A percentile compares a stretch with the other conserved stretches of the same genome.
These are phyloP conservation scores for Jordanella pulchra DNA, from an alignment of 2,797 vertebrate species.

Conservation along the genomic window DNA sequence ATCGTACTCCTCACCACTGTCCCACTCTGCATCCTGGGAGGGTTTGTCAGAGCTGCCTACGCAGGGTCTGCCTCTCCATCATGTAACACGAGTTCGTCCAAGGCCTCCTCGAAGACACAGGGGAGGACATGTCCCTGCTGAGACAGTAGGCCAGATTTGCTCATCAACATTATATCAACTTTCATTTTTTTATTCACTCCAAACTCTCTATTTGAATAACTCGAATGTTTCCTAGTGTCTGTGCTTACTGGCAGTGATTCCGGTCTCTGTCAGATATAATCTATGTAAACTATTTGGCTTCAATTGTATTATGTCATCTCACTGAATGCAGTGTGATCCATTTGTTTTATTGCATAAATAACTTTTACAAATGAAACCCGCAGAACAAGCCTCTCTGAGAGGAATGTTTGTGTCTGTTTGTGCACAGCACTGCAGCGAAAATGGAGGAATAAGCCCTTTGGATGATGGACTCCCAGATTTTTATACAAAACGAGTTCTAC, in stretches of 20 bases:
- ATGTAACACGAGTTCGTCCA: slow-evolving; percentile 84
- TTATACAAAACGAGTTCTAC: slow-evolving; percentile 85
- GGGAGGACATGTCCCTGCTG: slow-evolving; percentile 70
- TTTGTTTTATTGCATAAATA: slow-evolving; percentile 56
- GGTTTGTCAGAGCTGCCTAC: slow-evolving; percentile 85
- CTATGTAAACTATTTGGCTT: slow-evolving; percentile 48
- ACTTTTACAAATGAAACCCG: slow-evolving; percentile 53
- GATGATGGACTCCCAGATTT: slow-evolving; percentile 89
- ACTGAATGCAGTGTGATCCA: slow-evolving; percentile 41
- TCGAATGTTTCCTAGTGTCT: slow-evolving; percentile 28
- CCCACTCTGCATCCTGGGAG: slow-evolving; percentile 82
- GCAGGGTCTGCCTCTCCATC: slow-evolving; percentile 85
- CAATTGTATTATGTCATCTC: slow-evolving; percentile 52
- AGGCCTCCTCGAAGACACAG: slow-evolving; percentile 82
- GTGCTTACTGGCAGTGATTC: slow-evolving; percentile 31
- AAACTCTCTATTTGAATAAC: slow-evolving; percentile 24
- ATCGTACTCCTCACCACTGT: slow-evolving; percentile 60
- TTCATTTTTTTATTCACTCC: not conserved
- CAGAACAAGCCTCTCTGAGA: slow-evolving; percentile 27
- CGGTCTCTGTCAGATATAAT: slow-evolving; percentile 43
- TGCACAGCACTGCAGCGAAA: slow-evolving; percentile 79
- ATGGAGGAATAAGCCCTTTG: slow-evolving; percentile 81
- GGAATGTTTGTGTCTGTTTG: slow-evolving; percentile 24
- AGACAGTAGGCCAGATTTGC: slow-evolving; percentile 47
- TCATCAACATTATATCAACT: not conserved